Evolutionary conservation across 2,797 vertebrate species (phyloP).

Genomic region (Tokudaia tokunoshimensis): DNA sequence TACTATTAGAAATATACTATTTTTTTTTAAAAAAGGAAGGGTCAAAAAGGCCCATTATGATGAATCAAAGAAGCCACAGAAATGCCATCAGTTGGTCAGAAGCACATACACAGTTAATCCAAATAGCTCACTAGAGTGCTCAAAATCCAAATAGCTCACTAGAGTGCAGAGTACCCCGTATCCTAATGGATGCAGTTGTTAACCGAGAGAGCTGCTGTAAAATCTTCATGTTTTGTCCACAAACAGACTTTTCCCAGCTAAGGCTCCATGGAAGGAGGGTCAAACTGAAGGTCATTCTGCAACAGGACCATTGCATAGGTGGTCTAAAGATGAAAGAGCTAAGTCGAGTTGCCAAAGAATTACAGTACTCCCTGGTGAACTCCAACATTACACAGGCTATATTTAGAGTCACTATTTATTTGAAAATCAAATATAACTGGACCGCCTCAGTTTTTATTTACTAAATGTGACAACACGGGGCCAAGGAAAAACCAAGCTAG

Average conservation of each 20-base stretch:
- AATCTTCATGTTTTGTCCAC: not conserved
- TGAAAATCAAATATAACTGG: constrained; percentile 52
- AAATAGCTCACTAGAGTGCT: not conserved
- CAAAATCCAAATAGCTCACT: constrained; percentile 4
- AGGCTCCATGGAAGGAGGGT: not conserved
- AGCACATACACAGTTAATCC: not conserved
- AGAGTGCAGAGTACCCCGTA: not conserved
- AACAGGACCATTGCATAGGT: not conserved
- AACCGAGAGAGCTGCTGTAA: not conserved
- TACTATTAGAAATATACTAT: constrained; percentile 27
- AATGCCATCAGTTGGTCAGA: constrained; percentile 15
- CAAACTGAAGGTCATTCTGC: constrained; percentile 7
- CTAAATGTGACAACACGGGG: not conserved
- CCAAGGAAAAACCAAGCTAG: constrained; percentile 51
- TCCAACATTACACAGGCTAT: not conserved
- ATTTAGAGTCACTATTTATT: constrained; percentile 58
- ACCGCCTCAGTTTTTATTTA: constrained; percentile 34
- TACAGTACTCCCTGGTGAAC: not conserved
- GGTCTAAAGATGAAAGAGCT: not conserved
- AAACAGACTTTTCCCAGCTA: constrained; percentile 2
- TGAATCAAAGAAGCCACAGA: not conserved
- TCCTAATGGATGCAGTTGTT: not conserved
- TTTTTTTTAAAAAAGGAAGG: not conserved
- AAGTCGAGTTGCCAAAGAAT: not conserved
- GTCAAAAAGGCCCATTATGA: not conserved